Percentiles rank a stretch among this genome's conserved stretches.
These are phyloP conservation scores for Riparia riparia DNA, from an alignment of 2,113 vertebrate genomes.

Conservation along the genomic window DNA sequence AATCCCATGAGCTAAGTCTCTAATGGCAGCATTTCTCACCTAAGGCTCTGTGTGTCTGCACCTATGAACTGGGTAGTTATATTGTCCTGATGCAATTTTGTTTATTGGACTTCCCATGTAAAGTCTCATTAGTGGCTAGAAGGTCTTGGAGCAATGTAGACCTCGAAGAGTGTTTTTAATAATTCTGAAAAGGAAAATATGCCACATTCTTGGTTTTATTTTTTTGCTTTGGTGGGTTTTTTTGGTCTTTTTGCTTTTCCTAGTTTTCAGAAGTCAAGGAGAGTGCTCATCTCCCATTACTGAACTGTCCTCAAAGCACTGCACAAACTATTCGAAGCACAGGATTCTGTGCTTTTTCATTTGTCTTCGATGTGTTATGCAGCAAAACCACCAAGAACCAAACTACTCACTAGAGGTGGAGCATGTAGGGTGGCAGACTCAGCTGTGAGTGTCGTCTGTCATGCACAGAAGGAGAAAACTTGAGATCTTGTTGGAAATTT, in stretches of 20 bases:
- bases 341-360: neutral
- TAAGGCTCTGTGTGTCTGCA: neutral
- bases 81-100: neutral
- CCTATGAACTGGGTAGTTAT: neutral
- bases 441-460: neutral
- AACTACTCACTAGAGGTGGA: neutral
- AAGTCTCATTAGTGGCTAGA: neutral
- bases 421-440: neutral
- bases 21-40: neutral
- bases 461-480: neutral
- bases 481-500: neutral
- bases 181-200: neutral
- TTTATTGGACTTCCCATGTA: neutral
- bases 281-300: neutral
- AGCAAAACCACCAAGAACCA: neutral
- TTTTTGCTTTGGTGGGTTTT: neutral
- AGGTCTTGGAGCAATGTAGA: neutral
- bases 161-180: neutral
- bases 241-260: accelerated
- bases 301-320: neutral
- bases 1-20: neutral
- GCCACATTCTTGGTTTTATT: neutral
- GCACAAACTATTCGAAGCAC: neutral
- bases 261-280: neutral
- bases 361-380: neutral